Evolutionary conservation across 2,888 invertebrate species (phyloP).

Genomic region (Nymphalis c-album): DNA sequence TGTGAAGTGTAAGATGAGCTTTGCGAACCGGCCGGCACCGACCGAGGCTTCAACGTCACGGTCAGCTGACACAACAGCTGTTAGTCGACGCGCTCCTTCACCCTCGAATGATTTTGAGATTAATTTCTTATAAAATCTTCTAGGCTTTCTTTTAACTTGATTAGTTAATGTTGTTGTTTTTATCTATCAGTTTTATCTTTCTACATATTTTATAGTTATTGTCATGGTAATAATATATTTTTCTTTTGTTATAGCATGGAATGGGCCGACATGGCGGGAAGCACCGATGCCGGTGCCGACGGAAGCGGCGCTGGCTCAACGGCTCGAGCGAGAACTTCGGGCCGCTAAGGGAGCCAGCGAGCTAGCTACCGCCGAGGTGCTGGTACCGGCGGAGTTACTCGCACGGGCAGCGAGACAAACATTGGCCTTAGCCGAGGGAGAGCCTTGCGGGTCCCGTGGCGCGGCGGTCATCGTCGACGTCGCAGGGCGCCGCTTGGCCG

Average conservation of each 20-base stretch:
- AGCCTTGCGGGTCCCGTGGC: slow-evolving; percentile 94
- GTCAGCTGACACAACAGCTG: slow-evolving; percentile 72
- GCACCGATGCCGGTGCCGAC: slow-evolving; percentile 79
- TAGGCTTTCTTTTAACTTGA: slow-evolving; percentile 4
- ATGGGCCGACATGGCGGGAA: slow-evolving; percentile 73
- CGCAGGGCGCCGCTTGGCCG: slow-evolving; percentile 89
- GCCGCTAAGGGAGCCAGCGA: slow-evolving; percentile 89
- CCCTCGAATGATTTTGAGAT: slow-evolving; percentile 46
- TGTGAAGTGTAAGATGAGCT: slow-evolving; percentile 17
- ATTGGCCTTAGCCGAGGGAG: slow-evolving; percentile 90
- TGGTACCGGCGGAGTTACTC: slow-evolving; percentile 91
- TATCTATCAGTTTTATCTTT: background rate
- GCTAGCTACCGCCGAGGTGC: slow-evolving; percentile 91
- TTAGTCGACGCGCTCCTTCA: slow-evolving; percentile 53
- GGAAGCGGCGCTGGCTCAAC: slow-evolving; percentile 86
- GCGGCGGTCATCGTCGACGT: slow-evolving; percentile 93
- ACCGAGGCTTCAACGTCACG: slow-evolving; percentile 42
- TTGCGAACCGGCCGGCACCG: slow-evolving; percentile 5
- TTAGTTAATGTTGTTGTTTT: slow-evolving; percentile 1
- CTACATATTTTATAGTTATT: too few species aligned
- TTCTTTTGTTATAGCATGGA: slow-evolving; percentile 72
- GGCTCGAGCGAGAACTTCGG: slow-evolving; percentile 89
- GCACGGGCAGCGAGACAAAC: slow-evolving; percentile 90
- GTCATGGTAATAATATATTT: slow-evolving; percentile 39
- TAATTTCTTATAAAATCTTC: slow-evolving; percentile 13